Base-by-base conservation (phyloP, 2,113 vertebrate species). In the Coryphaenoides rupestris region DNA sequence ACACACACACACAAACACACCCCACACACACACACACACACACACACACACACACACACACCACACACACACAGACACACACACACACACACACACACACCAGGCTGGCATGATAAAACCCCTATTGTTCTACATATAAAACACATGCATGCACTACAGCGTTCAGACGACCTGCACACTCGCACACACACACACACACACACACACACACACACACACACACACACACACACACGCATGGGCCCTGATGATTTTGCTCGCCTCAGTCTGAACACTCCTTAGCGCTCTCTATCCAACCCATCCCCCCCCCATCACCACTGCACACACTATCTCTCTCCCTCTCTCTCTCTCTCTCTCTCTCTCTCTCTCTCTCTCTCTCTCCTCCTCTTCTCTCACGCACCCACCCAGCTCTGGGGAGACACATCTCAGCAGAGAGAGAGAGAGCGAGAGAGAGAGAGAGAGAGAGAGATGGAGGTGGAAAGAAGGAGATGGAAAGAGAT, bases 371-470 rank as follows among this genome's bases (percentile, higher is more conserved):
- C 77, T n/a, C 74, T 74, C 66, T 55, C 75, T 73, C 74, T 75
- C 79, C 65, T 79, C 73, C 72, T 23, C 23, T 68, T 61, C 73
- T 74, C 68, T 67, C 24, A 63, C 46, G 60, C 40, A 72, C 69
- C n/a, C n/a, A 9, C 68, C 72, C 75, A 74, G 73, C 80, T 81
- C 84, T 84, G 68, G 73, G 72, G 86, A 84, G 78, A 82, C 76
- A 84, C 65, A 70, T 77, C 79, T 77, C 64, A 77, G 77, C 65
- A 74, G 69, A 82, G 66, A 72, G 52, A 64, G 53, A 55, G 28
- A 46, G 13, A 40, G 61, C 54, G 23, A 33, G 50, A 54, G 61
- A 33, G 62, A 45, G 49, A 54, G n/a, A 40, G n/a, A 54, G 57
- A 69, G 61, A 63, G 68, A 33, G 26, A 63, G 24, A 21, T 17